Evolutionary conservation across 2,888 invertebrate genomes (phyloP), one percentile per base, ranked within the genome.

Genomic region (Agrilus cyanescens): DNA sequence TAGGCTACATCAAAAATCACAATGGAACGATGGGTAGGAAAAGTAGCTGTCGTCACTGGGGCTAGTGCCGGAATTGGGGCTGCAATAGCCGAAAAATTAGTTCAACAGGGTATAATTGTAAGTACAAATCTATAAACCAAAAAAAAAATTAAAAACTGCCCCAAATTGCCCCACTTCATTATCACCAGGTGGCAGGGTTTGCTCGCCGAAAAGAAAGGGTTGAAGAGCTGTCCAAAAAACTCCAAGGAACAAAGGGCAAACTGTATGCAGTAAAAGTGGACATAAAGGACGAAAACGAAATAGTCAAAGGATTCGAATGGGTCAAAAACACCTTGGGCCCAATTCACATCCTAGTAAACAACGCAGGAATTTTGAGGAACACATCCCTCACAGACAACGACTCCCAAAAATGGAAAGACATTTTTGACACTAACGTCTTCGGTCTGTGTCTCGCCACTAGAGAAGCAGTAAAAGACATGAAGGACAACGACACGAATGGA

Each of bases 31-130:
- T 78, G 76, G 76, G 52, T 54, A 4, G 74, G 73, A 47, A 72
- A 72, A 52, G 70, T 74, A 0, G 78, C 76, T 1, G 68, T 78
- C 20, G 76, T 78, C 39, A 78, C 78, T 0, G 78, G 78, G 2
- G 76, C 75, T 5, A 76, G 76, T 55, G 65, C 70, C 0, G 78
- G 78, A 4, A 77, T 79, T 43, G 78, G 74, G 12, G 68, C 67
- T 3, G 68, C 67, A 4, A 63, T 71, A 36, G 62, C 61, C 7
- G 52, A 59, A 46, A 63, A 66, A 40, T 57, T 75, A 33, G 62
- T 68, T 1, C 56, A 62, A 31, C 58, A 63, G 4, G 77, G 75
- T 1, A 50, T 77, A 38, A 37, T 39, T 35, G 47, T 47, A 47
- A 43, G n/a, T 39, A 25, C 3, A 25, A 25, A 20, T 20, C 5